Percentiles rank a stretch among this genome's conserved stretches.
Evolutionary conservation across 2,888 invertebrate genomes (phyloP).

Genomic region (Dyspetes luteomarginatus): DNA sequence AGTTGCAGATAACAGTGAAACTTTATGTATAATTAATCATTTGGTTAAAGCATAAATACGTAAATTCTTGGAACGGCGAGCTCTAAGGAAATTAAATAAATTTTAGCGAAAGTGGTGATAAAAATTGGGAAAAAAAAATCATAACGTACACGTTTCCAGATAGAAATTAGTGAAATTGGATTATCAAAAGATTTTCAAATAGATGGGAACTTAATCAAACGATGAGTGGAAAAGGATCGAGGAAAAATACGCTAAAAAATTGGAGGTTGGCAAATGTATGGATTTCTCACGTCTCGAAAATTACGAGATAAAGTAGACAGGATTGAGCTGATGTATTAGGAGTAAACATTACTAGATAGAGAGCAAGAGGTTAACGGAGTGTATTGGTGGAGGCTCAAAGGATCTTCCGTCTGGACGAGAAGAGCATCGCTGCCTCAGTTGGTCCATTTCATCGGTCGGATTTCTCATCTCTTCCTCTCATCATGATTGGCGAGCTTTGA

Average conservation of each 20-base stretch:
- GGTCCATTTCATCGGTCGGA: conserved; percentile 19
- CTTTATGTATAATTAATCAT: no score
- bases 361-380: conserved; percentile 8
- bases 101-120: no score
- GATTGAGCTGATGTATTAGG: no score
- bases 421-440: conserved; percentile 3
- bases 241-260: not conserved
- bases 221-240: not conserved
- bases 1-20: no score
- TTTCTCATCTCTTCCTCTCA: conserved; percentile 30
- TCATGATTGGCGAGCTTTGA: conserved; percentile 10
- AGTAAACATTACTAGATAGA: not conserved
- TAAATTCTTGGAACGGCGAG: no score
- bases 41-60: no score
- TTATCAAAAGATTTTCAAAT: no score
- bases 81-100: no score
- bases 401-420: conserved; percentile 4
- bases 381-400: conserved; percentile 27
- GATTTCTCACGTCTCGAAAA: not conserved
- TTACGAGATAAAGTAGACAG: not conserved
- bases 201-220: not conserved
- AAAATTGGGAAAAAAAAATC: no score
- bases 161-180: no score
- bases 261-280: not conserved
- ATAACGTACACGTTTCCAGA: no score